Evolutionary conservation across 2,888 invertebrate genomes (phyloP), one percentile per base, ranked within the genome.

Genomic region (Phengaris alcon): DNA sequence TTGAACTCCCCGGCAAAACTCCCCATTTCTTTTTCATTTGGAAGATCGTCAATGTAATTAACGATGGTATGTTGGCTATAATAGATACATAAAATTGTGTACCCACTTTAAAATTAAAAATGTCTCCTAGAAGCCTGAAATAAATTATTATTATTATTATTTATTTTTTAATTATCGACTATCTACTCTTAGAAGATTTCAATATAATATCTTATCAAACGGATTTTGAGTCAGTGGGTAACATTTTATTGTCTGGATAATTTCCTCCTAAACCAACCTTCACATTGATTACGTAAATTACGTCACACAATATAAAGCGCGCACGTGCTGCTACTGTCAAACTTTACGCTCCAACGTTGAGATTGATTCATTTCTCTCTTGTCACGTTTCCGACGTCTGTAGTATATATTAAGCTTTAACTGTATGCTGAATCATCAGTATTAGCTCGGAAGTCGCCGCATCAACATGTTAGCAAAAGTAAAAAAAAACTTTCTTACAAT

Each of bases 281-380:
- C 90, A 90, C 89, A 90, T 90, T 90, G 91, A 85, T 93, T 93
- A 91, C 88, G 87, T 93, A 90, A 92, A 89, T 93, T 92, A 91
- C 90, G 86, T 92, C 91, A 92, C 82, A 85, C 84, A 84, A 85
- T 84, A 64, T 64, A 64, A 64, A 70, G 83, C 79, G 83, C 83
- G 85, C 82, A 85, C 87, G 86, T 85, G 84, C 82, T 79, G 74
- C 76, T 88, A 83, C 87, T 90, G 87, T 84, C 88, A 87, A 89
- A 88, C 89, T 87, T 86, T 88, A 88, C 86, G 89, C 88, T 87
- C 84, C 87, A 78, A 87, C 86, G 85, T 85, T 84, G 86, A 88
- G 90, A 90, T 89, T 87, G 90, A 90, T 88, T 89, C 91, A 90
- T 87, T 90, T 90, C 90, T 89, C 90, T 91, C 92, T 88, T 91